Percentiles rank a stretch among this genome's conserved stretches.
Conservation (phyloP, 2,888 invertebrate genomes). For the Malacosoma neustria region DNA sequence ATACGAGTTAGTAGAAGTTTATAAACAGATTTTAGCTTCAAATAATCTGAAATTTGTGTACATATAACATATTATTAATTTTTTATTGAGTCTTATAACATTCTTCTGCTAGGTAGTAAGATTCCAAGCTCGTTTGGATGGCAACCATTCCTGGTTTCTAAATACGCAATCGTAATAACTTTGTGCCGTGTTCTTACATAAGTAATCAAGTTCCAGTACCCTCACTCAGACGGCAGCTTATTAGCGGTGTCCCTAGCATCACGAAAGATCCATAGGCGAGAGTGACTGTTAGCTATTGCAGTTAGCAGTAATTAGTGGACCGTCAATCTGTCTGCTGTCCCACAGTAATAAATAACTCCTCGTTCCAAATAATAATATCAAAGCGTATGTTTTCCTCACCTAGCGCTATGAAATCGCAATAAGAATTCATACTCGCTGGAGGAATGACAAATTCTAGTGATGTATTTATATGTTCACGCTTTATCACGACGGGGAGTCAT, state of each 20-base stretch:
- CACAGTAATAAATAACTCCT: background rate
- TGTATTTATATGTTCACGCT: conserved; percentile 17
- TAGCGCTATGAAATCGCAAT: conserved; percentile 22
- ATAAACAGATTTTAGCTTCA: no score
- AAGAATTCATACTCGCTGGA: conserved; percentile 26
- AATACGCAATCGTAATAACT: background rate
- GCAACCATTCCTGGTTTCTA: background rate
- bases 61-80: no score
- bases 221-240: background rate
- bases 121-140: background rate
- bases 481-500: background rate
- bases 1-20: no score
- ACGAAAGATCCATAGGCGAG: background rate
- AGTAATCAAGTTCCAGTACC: background rate
- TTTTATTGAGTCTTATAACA: no score
- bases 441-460: conserved; percentile 28
- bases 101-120: background rate
- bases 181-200: background rate
- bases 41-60: no score
- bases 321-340: background rate
- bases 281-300: background rate
- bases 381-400: conserved; percentile 13
- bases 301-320: no score
- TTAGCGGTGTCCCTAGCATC: background rate
- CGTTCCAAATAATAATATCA: conserved; percentile 1